Percentiles rank a stretch among this genome's conserved stretches.
phyloP scores from a whole-genome alignment of 2,113 vertebrate species.

The Eptatretus burgeri region DNA sequence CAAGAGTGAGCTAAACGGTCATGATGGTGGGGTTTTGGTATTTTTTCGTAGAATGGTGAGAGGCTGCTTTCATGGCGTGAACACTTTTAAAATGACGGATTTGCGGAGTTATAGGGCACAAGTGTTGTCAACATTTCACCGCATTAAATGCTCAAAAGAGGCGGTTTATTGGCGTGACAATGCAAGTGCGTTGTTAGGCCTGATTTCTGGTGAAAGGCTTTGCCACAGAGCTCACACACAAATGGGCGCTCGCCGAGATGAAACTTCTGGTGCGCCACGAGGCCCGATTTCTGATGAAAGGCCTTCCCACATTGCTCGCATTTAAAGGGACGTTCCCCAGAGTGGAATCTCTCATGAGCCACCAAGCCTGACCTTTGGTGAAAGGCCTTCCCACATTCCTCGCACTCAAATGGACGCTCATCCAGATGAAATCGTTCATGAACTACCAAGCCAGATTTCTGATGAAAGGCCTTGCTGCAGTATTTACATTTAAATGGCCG shows the following conservation, averaged over 20 bases:
- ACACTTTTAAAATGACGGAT: too few species aligned
- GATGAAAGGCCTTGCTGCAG: too few species aligned
- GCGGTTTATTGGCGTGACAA: not conserved
- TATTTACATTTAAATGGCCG: too few species aligned
- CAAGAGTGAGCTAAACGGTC: too few species aligned
- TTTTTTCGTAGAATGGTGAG: too few species aligned
- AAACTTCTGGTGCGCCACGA: constrained; percentile 3
- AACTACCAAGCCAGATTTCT: too few species aligned
- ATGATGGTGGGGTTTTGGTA: too few species aligned
- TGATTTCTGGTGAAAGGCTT: not conserved
- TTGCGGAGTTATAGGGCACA: too few species aligned
- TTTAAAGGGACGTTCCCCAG: not conserved
- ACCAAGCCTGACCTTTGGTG: not conserved
- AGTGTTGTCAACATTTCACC: not conserved
- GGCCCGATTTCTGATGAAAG: not conserved
- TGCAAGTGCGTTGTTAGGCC: not conserved
- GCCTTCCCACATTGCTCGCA: constrained; percentile 1
- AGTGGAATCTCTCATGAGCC: not conserved
- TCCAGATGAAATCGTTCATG: not conserved
- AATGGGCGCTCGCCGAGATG: constrained; percentile 5
- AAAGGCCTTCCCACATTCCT: constrained; percentile 4
- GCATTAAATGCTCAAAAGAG: not conserved
- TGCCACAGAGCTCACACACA: constrained; percentile 2
- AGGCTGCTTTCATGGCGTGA: too few species aligned
- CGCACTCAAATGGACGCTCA: constrained; percentile 1